phyloP scores from a whole-genome alignment of 2,888 invertebrate species.

The Hemicrepidius hirtus region DNA sequence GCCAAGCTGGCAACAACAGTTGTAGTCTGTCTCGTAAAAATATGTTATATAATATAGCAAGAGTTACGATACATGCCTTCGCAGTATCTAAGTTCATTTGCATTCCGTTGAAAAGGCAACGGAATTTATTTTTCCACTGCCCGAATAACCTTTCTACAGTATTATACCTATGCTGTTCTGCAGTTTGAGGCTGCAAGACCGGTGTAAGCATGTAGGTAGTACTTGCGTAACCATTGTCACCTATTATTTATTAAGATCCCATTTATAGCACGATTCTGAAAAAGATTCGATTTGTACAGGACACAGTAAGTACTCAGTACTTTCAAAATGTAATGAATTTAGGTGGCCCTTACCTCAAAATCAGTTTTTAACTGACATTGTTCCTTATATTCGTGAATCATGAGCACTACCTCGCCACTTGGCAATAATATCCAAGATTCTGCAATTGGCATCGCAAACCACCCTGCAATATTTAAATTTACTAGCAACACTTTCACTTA shows the following conservation, averaged over 20 bases:
- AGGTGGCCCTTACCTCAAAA: slow-evolving; percentile 36
- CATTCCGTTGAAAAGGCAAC: slow-evolving; percentile 39
- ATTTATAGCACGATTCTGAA: slow-evolving; percentile 38
- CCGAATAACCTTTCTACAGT: slow-evolving; percentile 57
- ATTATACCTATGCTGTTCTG: slow-evolving; percentile 56
- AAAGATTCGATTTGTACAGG: neutral
- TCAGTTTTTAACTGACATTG: slow-evolving; percentile 31
- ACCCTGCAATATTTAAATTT: too few species aligned
- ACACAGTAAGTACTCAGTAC: too few species aligned
- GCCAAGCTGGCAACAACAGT: too few species aligned
- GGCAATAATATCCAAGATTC: slow-evolving; percentile 34
- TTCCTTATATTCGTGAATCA: slow-evolving; percentile 45
- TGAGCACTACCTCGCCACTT: slow-evolving; percentile 34
- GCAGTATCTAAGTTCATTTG: slow-evolving; percentile 29
- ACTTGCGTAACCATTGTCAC: slow-evolving; percentile 51
- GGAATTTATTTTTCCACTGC: slow-evolving; percentile 47
- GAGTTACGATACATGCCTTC: slow-evolving; percentile 38
- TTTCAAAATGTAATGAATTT: too few species aligned
- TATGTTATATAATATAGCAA: slow-evolving; percentile 44
- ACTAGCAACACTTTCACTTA: too few species aligned
- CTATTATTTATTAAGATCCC: slow-evolving; percentile 57
- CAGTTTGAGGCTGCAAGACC: slow-evolving; percentile 51
- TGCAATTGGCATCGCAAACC: slow-evolving; percentile 28
- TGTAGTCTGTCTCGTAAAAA: too few species aligned
- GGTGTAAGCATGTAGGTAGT: slow-evolving; percentile 58